Percentiles rank a stretch among this genome's conserved stretches.
Conservation (phyloP, 2,888 invertebrate genomes). For the Rhagonycha fulva region DNA sequence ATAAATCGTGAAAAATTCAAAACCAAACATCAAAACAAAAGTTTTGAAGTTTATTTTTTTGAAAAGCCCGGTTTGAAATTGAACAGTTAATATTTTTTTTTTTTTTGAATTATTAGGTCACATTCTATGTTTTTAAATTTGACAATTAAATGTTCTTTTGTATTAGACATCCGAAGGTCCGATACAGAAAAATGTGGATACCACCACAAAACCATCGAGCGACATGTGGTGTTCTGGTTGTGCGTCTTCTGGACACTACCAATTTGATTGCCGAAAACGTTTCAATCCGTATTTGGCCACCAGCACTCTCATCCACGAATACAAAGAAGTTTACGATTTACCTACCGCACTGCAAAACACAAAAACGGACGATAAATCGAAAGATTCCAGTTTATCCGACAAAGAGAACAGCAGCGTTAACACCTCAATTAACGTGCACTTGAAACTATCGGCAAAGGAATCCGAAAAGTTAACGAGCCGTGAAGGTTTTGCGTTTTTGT, state of each 20-base stretch:
- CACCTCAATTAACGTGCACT: neutral
- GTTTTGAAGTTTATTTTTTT: too few species aligned
- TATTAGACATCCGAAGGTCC: slow-evolving; percentile 44
- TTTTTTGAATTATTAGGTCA: neutral
- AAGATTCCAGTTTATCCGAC: neutral
- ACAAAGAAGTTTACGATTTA: slow-evolving; percentile 36
- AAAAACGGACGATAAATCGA: neutral
- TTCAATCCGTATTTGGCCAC: slow-evolving; percentile 40
- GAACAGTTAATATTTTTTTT: neutral
- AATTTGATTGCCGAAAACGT: slow-evolving; percentile 42
- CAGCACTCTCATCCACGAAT: slow-evolving; percentile 38
- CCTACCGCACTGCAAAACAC: neutral
- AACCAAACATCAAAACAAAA: too few species aligned
- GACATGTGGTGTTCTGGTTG: slow-evolving; percentile 56
- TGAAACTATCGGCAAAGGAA: neutral
- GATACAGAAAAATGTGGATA: slow-evolving; percentile 37
- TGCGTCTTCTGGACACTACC: slow-evolving; percentile 52
- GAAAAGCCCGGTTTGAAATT: too few species aligned
- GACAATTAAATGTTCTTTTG: slow-evolving; percentile 34
- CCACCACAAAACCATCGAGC: slow-evolving; percentile 46
- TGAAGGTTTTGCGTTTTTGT: neutral
- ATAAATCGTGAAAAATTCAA: too few species aligned
- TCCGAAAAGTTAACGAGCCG: neutral
- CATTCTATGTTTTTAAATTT: neutral
- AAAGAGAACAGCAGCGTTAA: neutral